Evolutionary conservation across 2,888 invertebrate genomes (phyloP), one percentile per base, ranked within the genome.

Genomic region (Drosophila diplacantha): DNA sequence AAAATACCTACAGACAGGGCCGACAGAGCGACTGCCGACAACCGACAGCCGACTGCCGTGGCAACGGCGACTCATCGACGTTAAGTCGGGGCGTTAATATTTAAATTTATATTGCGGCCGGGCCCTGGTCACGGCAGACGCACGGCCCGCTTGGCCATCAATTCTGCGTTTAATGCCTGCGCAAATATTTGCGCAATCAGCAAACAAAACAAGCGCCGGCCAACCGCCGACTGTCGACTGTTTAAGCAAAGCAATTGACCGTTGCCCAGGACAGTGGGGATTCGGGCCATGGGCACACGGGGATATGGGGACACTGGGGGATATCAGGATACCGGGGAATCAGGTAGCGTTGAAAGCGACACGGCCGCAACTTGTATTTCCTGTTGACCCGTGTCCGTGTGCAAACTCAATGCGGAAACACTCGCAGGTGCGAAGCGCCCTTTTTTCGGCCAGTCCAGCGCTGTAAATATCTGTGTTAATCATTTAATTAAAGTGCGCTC

Each of bases 131-230:
- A 59, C 31, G 58, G 44, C 58, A 58, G 63, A 31, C 29, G 62
- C 62, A 41, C 61, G 31, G 63, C 35, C 29, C 61, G 43, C 63
- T 62, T 43, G 61, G 43, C 83, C 78, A 81, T 81, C 79, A 78
- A 83, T 78, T 83, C 69, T 65, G 72, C 64, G 72, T 78, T 84
- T 81, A 81, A 84, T 84, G 84, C 75, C 69, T 83, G 73, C 73
- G 69, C 79, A 83, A 82, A 82, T 82, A 82, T 82, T 82, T 82
- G 79, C 83, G 76, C 79, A 83, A 81, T 83, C 84, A 81, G 84
- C 84, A 80, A 74, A 73, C 80, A 83, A 83, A 80, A 75, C 78
- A 78, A 83, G 66, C 72, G 53, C 60, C 74, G 59, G 76, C 63
- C 65, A 50, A 55, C 55, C 65, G 58, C 44, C 63, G 69, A 52